phyloP scores from a whole-genome alignment of 2,888 invertebrate genomes.

The Pherbina coryleti region DNA sequence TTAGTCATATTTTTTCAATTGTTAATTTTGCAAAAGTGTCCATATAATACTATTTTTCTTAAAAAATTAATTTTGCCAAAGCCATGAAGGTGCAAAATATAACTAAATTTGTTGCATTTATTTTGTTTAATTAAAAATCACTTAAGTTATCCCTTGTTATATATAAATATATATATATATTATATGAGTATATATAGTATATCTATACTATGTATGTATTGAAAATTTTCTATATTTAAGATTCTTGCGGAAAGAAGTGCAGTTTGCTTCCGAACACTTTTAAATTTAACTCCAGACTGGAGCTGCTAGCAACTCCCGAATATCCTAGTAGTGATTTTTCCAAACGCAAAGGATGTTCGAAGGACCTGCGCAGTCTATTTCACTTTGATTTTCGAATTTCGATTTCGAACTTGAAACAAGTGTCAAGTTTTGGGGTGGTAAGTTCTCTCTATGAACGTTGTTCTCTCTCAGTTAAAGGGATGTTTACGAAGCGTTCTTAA shows the following conservation, averaged over 20 bases:
- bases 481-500: background rate
- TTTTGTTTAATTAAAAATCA: conserved; percentile 33
- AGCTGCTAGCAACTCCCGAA: conserved; percentile 57
- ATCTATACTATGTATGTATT: conserved; percentile 40
- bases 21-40: conserved; percentile 42
- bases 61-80: conserved; percentile 28
- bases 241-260: conserved; percentile 47
- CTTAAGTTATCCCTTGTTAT: conserved; percentile 30
- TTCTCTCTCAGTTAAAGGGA: background rate
- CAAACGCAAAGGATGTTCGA: conserved; percentile 60
- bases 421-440: background rate
- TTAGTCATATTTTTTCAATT: conserved; percentile 62
- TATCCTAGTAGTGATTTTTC: conserved; percentile 59
- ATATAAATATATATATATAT: conserved; percentile 38
- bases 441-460: background rate
- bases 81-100: conserved; percentile 28
- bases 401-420: conserved; percentile 41
- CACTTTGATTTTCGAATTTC: conserved; percentile 54
- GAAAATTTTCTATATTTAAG: conserved; percentile 43
- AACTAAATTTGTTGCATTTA: conserved; percentile 17
- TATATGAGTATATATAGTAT: conserved; percentile 37
- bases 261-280: conserved; percentile 66
- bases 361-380: conserved; percentile 63
- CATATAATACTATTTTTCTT: conserved; percentile 36
- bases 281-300: conserved; percentile 68